Evolutionary conservation across 2,797 vertebrate species (phyloP).

Genomic region (Tiaroga cobitis): DNA sequence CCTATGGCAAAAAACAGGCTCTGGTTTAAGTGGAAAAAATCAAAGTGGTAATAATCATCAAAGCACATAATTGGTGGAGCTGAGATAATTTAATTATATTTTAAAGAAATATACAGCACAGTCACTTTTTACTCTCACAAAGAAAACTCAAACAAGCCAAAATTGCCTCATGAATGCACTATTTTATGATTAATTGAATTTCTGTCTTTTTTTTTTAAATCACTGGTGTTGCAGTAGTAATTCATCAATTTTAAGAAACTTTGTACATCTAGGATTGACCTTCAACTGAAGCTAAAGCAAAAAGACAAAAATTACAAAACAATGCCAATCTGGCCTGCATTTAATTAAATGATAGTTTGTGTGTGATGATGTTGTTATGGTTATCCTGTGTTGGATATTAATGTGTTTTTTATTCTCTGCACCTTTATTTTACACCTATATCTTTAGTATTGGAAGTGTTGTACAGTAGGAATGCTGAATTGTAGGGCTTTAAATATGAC

Average conservation of each 20-base stretch:
- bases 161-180: too few relatives aligned
- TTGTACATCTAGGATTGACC: neutral
- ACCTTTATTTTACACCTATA: neutral
- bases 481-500: neutral
- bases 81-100: too few relatives aligned
- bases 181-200: too few relatives aligned
- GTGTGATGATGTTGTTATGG: neutral
- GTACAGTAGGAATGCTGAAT: neutral
- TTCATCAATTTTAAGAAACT: neutral
- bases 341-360: too few relatives aligned
- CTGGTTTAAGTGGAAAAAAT: neutral
- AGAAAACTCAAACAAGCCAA: too few relatives aligned
- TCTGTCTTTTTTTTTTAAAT: too few relatives aligned
- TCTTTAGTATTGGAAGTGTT: neutral
- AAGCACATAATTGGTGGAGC: neutral
- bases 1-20: constrained; percentile 55
- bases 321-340: too few relatives aligned
- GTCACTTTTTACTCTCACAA: too few relatives aligned
- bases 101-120: too few relatives aligned
- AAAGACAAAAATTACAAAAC: rapidly evolving
- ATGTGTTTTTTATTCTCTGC: neutral
- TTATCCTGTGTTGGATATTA: neutral
- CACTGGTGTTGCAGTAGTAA: neutral
- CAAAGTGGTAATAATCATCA: neutral
- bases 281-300: neutral